Conservation (phyloP, 2,113 vertebrate species). For the Struthio camelus region DNA sequence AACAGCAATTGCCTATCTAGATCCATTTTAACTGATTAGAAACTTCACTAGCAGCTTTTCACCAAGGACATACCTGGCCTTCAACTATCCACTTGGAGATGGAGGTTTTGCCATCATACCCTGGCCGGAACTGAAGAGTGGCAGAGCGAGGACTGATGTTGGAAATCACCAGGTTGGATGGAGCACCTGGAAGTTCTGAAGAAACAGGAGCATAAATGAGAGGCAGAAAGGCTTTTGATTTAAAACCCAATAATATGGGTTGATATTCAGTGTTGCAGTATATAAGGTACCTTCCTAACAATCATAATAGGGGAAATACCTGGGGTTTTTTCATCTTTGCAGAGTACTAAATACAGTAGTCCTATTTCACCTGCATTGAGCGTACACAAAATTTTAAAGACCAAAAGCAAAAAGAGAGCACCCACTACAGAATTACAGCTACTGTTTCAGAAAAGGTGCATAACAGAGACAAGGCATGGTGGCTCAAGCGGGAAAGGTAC, state of each 20-base stretch:
- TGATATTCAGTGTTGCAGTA: not conserved
- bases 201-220: not conserved
- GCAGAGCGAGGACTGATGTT: slow-evolving; percentile 93
- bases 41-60: not conserved
- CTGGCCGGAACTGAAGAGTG: slow-evolving; percentile 86
- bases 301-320: not conserved
- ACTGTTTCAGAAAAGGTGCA: not conserved
- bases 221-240: not conserved
- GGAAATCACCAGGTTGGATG: slow-evolving; percentile 90
- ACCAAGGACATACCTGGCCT: slow-evolving; percentile 78
- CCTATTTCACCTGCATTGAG: not conserved
- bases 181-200: slow-evolving; percentile 89
- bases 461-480: not conserved
- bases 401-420: not conserved
- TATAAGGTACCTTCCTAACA: not conserved
- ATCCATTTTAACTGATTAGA: not conserved
- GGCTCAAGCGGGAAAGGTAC: not conserved
- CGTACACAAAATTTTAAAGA: not conserved
- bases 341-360: not conserved
- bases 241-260: not conserved
- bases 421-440: not conserved
- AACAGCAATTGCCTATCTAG: not conserved
- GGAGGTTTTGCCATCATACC: slow-evolving; percentile 88
- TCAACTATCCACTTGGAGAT: slow-evolving; percentile 89
- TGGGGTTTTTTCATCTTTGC: not conserved